Conservation (phyloP, 2,113 vertebrate species). For the Cyrtonyx montezumae region DNA sequence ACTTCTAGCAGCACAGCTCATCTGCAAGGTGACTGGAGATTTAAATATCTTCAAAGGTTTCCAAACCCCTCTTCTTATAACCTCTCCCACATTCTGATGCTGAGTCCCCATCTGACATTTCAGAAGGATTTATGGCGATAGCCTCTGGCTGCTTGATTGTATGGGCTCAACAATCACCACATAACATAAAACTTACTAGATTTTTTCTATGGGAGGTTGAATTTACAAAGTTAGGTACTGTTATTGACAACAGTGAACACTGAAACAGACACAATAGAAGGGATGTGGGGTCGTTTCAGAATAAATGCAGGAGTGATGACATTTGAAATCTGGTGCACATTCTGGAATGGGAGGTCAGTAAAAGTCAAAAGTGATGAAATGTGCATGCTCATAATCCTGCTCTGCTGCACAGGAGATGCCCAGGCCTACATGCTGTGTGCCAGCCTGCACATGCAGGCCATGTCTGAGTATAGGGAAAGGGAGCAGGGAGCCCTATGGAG, state of each 20-base stretch:
- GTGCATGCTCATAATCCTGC: background rate
- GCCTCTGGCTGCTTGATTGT: background rate
- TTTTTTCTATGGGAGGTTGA: background rate
- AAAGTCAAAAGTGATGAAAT: constrained; percentile 33
- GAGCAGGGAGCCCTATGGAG: background rate
- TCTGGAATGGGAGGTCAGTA: background rate
- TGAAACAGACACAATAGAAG: constrained; percentile 16
- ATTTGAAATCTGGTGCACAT: background rate
- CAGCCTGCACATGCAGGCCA: background rate
- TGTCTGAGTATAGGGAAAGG: background rate
- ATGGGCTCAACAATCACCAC: background rate
- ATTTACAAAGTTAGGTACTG: constrained; percentile 9
- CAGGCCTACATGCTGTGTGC: background rate
- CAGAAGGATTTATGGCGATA: background rate
- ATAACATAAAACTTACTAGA: background rate
- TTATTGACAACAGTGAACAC: background rate
- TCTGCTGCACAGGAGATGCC: background rate
- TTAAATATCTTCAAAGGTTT: constrained; percentile 42
- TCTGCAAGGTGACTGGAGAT: constrained; percentile 42
- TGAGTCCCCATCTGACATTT: background rate
- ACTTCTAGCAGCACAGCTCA: constrained; percentile 12
- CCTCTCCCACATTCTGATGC: background rate
- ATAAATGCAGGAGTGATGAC: background rate
- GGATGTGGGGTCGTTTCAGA: background rate
- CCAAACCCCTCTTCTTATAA: background rate